Percentiles rank a stretch among this genome's conserved stretches.
These are phyloP conservation scores for Drosophila niveifrons DNA, from an alignment of 2,888 invertebrate species.

Conservation along the genomic window DNA sequence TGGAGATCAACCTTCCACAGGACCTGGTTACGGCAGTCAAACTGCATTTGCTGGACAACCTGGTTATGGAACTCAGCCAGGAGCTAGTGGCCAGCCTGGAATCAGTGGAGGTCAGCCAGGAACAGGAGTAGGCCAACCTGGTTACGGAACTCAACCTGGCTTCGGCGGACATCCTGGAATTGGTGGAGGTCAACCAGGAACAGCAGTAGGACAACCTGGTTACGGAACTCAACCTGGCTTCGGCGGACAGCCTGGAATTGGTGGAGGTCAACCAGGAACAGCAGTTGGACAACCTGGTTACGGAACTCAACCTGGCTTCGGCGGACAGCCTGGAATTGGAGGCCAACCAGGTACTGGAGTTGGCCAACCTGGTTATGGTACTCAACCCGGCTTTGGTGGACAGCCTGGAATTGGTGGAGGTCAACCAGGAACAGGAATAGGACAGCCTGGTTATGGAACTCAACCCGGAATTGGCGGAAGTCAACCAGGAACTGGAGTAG, in stretches of 20 bases:
- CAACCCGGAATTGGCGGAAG: constrained; percentile 1
- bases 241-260: constrained; percentile 23
- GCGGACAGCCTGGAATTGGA: constrained; percentile 24
- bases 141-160: constrained; percentile 29
- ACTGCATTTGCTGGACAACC: constrained; percentile 33
- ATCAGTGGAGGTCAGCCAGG: not conserved
- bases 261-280: constrained; percentile 30
- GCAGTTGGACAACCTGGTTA: constrained; percentile 31
- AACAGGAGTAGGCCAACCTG: constrained; percentile 23
- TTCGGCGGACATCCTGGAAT: constrained; percentile 12
- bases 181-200: constrained; percentile 19
- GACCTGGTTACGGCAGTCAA: constrained; percentile 16
- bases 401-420: constrained; percentile 30
- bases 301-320: constrained; percentile 18
- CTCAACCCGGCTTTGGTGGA: constrained; percentile 20
- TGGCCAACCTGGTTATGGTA: constrained; percentile 14
- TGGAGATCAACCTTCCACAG: constrained; percentile 21
- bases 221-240: constrained; percentile 17
- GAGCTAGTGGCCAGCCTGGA: constrained; percentile 23
- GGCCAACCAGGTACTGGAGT: constrained; percentile 26
- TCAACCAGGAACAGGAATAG: constrained; percentile 8
- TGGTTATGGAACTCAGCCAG: constrained; percentile 31
- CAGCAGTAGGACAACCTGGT: constrained; percentile 35
- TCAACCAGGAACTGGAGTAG: constrained; percentile 16
- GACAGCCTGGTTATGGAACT: constrained; percentile 17